phyloP scores from a whole-genome alignment of 1,140 invertebrate species.

The Pristionchus pacificus region DNA sequence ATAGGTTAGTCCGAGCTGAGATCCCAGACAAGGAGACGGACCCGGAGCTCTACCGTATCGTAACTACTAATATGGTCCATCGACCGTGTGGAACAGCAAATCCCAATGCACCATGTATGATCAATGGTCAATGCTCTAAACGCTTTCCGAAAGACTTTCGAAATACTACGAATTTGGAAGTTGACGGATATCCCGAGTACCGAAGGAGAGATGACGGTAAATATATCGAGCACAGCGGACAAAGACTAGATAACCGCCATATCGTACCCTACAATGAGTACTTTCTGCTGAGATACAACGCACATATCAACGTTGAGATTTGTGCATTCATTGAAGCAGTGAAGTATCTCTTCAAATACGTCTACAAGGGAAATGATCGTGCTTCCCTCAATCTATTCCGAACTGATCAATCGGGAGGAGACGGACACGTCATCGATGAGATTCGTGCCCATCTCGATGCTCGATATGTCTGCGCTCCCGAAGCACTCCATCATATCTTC shows the following conservation, averaged over 20 bases:
- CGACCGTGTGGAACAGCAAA: conserved; percentile 2
- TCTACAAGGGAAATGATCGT: conserved; percentile 14
- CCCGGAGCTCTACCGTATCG: neutral
- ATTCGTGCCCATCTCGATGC: conserved; percentile 8
- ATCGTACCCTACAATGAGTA: conserved; percentile 12
- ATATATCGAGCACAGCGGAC: neutral
- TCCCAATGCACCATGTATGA: neutral
- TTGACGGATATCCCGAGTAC: neutral
- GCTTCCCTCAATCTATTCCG: neutral
- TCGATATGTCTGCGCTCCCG: conserved; percentile 7
- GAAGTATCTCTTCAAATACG: conserved; percentile 20
- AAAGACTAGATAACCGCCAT: neutral
- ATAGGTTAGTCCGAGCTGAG: conserved; percentile 7
- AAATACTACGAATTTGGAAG: neutral
- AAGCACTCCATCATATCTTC: conserved; percentile 1
- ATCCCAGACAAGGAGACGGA: neutral
- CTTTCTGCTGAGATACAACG: neutral
- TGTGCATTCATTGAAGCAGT: conserved; percentile 3
- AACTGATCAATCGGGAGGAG: no score
- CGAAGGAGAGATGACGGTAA: conserved; percentile 11
- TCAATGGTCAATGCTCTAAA: conserved; percentile 3
- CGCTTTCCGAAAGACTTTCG: conserved; percentile 14
- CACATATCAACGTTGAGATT: conserved; percentile 10
- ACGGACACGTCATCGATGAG: conserved; percentile 7
- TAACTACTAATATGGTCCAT: conserved; percentile 14